Percentiles rank a stretch among this genome's conserved stretches.
Evolutionary conservation across 2,888 invertebrate species (phyloP).

Genomic region (Perdita meconis): DNA sequence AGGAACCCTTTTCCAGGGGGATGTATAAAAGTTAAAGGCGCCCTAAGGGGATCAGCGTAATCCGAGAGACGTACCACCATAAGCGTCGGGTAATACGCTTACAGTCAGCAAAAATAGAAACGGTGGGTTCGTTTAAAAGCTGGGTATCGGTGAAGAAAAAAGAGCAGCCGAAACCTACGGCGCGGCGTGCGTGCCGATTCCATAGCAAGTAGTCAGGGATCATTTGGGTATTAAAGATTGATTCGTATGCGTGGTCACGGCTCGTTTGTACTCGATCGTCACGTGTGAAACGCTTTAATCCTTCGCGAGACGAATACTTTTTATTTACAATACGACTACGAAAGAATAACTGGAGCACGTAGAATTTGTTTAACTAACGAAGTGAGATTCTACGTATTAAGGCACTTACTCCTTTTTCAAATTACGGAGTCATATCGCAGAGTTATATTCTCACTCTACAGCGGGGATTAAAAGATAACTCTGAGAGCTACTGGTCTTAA

Average conservation of each 20-base stretch:
- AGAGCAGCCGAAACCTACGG: too few species aligned
- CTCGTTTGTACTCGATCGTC: conserved; percentile 42
- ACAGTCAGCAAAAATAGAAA: conserved; percentile 44
- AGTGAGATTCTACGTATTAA: too few species aligned
- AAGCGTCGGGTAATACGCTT: conserved; percentile 53
- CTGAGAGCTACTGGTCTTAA: too few species aligned
- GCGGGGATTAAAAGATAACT: too few species aligned
- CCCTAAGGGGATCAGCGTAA: conserved; percentile 28
- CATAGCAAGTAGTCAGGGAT: conserved; percentile 49
- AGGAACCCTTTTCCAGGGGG: neutral
- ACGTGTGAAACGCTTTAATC: conserved; percentile 38
- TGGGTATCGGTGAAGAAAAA: neutral
- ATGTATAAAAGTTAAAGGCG: conserved; percentile 27
- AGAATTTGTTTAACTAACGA: too few species aligned
- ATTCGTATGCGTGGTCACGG: conserved; percentile 57
- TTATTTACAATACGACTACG: too few species aligned
- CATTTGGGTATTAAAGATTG: conserved; percentile 59
- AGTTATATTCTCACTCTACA: too few species aligned
- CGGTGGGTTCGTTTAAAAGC: conserved; percentile 22
- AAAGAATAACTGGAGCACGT: too few species aligned
- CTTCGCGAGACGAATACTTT: too few species aligned
- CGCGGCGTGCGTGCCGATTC: conserved; percentile 30
- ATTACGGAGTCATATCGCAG: too few species aligned
- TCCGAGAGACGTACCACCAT: conserved; percentile 25
- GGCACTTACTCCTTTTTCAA: too few species aligned